Evolutionary conservation across 2,113 vertebrate genomes (phyloP), one percentile per base, ranked within the genome.

Genomic region (Hiodon alosoides): DNA sequence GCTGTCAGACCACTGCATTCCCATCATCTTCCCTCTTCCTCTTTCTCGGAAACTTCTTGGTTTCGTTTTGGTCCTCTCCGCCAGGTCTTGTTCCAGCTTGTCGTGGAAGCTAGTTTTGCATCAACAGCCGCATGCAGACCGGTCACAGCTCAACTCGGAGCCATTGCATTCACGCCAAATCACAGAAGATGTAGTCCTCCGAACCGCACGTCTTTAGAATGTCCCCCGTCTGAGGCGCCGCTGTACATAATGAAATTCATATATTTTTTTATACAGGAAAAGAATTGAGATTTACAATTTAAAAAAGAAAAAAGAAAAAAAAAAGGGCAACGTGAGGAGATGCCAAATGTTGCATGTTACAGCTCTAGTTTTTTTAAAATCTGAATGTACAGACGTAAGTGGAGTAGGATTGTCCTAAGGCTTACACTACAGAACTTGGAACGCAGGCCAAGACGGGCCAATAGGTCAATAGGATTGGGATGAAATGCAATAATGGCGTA

Each of bases 271-370:
- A 87, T 83, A 82, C 78, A 50, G 75, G 79, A 83, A 81, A 79
- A 76, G 65, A 78, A 79, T 78, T 79, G 64, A 82, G 84, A 85
- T 76, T 82, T 77, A 75, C 66, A 81, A 69, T 31, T 31, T 31
- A 1, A 31, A 31, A n/a, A n/a, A 51, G 11, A 47, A 13, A 51
- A 2, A n/a, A 54, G 17, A 57, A 3, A 70, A 69, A 31, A 70
- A 11, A 70, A 70, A 70, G 17, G 53, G 52, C 54, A 70, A 57
- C 53, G 16, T 1, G 16, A 55, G 16, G 66, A 86, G 79, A 87
- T 91, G 88, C 88, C 89, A 91, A 90, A 90, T 87, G 85, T 84
- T 90, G 90, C 87, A 90, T 89, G 90, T 85, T 84, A 88, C 85
- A 85, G 82, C 82, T 89, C 82, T 88, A 87, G 87, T 89, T 88